Percentiles rank a stretch among this genome's conserved stretches.
phyloP scores from a whole-genome alignment of 1,140 invertebrate species.

The Euura lappo region DNA sequence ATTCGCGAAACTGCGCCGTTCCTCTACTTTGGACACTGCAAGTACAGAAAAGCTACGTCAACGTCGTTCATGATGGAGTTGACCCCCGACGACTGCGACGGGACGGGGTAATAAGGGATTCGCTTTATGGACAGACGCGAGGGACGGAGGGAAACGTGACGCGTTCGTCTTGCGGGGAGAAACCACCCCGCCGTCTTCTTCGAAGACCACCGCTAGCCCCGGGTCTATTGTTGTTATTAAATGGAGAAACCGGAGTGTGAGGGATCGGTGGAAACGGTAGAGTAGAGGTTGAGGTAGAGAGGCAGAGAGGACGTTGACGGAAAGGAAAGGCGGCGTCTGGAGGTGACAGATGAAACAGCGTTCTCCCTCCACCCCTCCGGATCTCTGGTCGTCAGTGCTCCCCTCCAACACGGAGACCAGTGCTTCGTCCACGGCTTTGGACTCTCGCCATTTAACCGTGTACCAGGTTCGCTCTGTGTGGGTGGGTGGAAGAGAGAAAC shows the following conservation, averaged over 20 bases:
- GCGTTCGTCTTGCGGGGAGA: slow-evolving; percentile 49
- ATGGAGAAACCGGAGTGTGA: slow-evolving; percentile 36
- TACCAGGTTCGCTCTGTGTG: background rate
- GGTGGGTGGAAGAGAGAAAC: background rate
- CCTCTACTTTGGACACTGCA: too few species aligned
- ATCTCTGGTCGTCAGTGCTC: slow-evolving; percentile 15
- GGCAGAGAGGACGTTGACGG: slow-evolving; percentile 51
- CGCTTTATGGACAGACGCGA: slow-evolving; percentile 21
- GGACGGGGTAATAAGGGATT: slow-evolving; percentile 52
- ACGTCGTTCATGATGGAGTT: slow-evolving; percentile 53
- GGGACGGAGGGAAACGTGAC: slow-evolving; percentile 48
- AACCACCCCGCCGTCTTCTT: slow-evolving; percentile 12
- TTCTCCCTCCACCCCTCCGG: slow-evolving; percentile 37
- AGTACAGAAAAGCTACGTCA: slow-evolving; percentile 37
- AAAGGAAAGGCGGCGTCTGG: slow-evolving; percentile 61
- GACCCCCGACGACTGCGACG: slow-evolving; percentile 46
- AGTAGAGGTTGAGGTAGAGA: slow-evolving; percentile 27
- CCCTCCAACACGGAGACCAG: slow-evolving; percentile 33
- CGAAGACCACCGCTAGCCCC: slow-evolving; percentile 47
- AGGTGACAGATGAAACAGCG: slow-evolving; percentile 60
- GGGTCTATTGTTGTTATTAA: slow-evolving; percentile 59
- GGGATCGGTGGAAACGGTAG: slow-evolving; percentile 18
- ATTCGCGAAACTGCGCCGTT: background rate
- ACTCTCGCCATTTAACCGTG: background rate
- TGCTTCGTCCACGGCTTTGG: slow-evolving; percentile 17